These are phyloP conservation scores for Archips crataeganus DNA, from an alignment of 2,888 invertebrate genomes.

Conservation along the genomic window DNA sequence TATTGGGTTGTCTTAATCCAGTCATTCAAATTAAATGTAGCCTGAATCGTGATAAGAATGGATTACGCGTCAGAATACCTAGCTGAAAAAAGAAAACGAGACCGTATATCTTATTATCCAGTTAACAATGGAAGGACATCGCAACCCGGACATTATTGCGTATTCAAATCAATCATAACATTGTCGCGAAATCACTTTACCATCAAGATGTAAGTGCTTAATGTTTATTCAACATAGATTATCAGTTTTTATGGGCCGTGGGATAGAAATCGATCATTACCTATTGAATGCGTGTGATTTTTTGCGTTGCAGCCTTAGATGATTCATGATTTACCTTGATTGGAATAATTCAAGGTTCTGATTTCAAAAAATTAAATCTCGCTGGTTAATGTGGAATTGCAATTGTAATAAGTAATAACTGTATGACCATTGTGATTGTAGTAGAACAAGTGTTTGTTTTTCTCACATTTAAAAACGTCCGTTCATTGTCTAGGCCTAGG, in stretches of 20 bases:
- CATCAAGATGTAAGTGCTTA: conserved; percentile 26
- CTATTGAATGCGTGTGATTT: conserved; percentile 56
- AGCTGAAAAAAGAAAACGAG: conserved; percentile 28
- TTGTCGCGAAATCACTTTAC: conserved; percentile 34
- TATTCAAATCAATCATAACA: conserved; percentile 43
- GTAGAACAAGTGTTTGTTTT: conserved; percentile 55
- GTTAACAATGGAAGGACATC: conserved; percentile 41
- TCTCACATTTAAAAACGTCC: conserved; percentile 72
- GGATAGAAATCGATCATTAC: conserved; percentile 43
- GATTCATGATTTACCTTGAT: conserved; percentile 67
- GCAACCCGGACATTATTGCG: conserved; percentile 41
- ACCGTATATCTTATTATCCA: conserved; percentile 28
- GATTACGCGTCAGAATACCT: conserved; percentile 26
- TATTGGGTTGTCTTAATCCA: background rate
- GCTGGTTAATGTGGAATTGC: conserved; percentile 49
- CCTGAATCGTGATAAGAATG: conserved; percentile 28
- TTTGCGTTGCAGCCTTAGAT: conserved; percentile 54
- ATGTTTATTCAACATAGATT: conserved; percentile 43
- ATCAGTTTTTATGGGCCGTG: conserved; percentile 31
- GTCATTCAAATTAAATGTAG: conserved; percentile 5
- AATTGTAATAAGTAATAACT: conserved; percentile 52
- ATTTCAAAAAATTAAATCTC: conserved; percentile 34
- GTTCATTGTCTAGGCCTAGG: conserved; percentile 66
- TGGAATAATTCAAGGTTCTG: conserved; percentile 63
- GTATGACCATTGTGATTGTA: conserved; percentile 39